Base-by-base conservation (phyloP, 2,113 vertebrate genomes). In the Dromiciops gliroides region DNA sequence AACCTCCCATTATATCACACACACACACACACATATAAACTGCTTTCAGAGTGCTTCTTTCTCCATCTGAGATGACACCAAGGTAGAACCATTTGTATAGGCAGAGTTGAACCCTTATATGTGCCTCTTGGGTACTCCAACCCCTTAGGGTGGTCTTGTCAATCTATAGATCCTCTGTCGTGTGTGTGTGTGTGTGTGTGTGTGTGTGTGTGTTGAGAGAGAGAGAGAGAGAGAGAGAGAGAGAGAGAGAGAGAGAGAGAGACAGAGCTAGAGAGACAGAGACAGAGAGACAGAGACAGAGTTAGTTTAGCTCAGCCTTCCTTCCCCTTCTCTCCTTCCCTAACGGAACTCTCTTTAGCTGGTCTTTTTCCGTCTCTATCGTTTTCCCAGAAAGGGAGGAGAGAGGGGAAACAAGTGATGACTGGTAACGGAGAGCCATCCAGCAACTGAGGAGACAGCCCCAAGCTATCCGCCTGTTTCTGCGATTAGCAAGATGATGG, bases 401-500 rank as follows among this genome's bases (percentile, higher is more conserved):
- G 67, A 44, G 24, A 31, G 44, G 89, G 24, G 37, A 10, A 19
- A 60, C 10, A 23, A 24, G 28, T 83, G 48, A 31, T 50, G 56
- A 51, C 90, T 37, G 51, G 91, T 67, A n/a, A 48, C 0, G 2
- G 95, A 95, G 93, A 97, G 28, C 93, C 95, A 49, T 2, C 26
- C 44, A 51, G 97, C 93, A 97, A 9, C 90, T 25, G 90, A 91
- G 97, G 97, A 28, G 2, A 95, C 9, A 12, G 95, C 96, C 94
- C 89, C 16, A 24, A 51, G 96, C 94, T 94, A 94, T 97, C 16
- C 90, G 92, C 23, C 47, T 96, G 51, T 95, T 98, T 95, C 96
- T 97, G 91, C 26, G 50, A 49, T 96, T 96, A 92, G 95, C 97
- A 96, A 95, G 95, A 97, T n/a, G 60, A 19, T 44, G n/a, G 67